Evolutionary conservation across 2,888 invertebrate genomes (phyloP).

Genomic region (Tinea semifulvella): DNA sequence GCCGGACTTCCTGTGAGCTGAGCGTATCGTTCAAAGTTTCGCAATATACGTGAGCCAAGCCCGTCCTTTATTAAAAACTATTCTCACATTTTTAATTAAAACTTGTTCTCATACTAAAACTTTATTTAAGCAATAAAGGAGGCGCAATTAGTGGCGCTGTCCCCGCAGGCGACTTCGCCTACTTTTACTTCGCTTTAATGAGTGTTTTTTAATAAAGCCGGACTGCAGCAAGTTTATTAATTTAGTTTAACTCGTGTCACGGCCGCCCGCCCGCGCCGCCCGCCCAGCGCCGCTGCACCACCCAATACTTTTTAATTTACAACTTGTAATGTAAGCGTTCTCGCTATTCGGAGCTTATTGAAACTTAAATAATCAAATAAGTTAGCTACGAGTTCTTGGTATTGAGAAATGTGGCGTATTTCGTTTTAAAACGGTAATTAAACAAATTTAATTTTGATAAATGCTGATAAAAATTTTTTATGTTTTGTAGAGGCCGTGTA

Average conservation of each 20-base stretch:
- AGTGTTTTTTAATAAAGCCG: conserved; percentile 66
- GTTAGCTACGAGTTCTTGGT: too few species aligned
- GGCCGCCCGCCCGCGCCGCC: conserved; percentile 27
- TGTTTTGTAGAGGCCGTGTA: too few species aligned
- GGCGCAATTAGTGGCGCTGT: conserved; percentile 65
- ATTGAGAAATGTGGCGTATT: too few species aligned
- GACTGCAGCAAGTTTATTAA: conserved; percentile 64
- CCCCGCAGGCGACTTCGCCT: conserved; percentile 66
- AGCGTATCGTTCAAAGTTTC: conserved; percentile 64
- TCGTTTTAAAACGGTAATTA: too few species aligned
- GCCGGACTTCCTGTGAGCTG: conserved; percentile 59
- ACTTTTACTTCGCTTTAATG: conserved; percentile 65
- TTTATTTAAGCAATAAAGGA: conserved; percentile 68
- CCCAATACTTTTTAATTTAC: conserved; percentile 37
- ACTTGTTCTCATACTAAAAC: conserved; percentile 66
- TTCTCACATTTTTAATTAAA: conserved; percentile 68
- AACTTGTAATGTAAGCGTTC: conserved; percentile 18
- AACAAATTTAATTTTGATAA: too few species aligned
- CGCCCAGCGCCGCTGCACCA: conserved; percentile 11
- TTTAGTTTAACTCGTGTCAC: conserved; percentile 64
- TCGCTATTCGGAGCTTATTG: conserved; percentile 9
- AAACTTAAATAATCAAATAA: background rate
- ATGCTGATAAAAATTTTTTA: too few species aligned
- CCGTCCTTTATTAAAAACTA: conserved; percentile 67
- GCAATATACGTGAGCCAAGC: conserved; percentile 62